Percentiles rank a stretch among this genome's conserved stretches.
Evolutionary conservation across 2,113 vertebrate genomes (phyloP).

Genomic region (Eurypyga helias): DNA sequence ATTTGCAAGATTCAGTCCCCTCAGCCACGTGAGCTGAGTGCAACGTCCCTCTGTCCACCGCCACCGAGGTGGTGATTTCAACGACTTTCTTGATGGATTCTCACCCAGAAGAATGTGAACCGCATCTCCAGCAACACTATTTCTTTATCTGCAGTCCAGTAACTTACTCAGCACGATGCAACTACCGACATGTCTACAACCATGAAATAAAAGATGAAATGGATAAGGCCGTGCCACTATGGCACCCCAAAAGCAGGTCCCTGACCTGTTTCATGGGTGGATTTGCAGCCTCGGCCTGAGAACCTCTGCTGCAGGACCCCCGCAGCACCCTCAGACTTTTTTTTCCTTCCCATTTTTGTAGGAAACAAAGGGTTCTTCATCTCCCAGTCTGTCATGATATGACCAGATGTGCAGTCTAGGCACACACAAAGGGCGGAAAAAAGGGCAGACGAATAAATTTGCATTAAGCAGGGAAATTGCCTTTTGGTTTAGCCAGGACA

Average conservation of each 20-base stretch:
- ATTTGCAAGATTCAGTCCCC: neutral
- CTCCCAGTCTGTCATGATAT: neutral
- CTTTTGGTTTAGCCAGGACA: neutral
- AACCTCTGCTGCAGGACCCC: neutral
- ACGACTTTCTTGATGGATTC: neutral
- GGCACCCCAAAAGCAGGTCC: neutral
- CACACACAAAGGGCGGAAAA: neutral
- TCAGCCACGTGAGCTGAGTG: neutral
- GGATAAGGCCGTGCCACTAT: neutral
- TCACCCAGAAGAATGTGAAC: neutral
- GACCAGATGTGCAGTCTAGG: conserved; percentile 27
- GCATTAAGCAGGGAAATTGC: conserved; percentile 22
- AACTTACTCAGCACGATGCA: neutral
- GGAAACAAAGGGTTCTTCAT: conserved; percentile 27
- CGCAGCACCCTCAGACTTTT: neutral
- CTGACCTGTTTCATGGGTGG: neutral
- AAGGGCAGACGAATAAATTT: conserved; percentile 50
- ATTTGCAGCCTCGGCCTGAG: neutral
- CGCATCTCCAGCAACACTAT: neutral
- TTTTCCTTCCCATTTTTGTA: neutral
- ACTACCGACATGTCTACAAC: neutral
- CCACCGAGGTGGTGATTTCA: neutral
- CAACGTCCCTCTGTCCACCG: neutral
- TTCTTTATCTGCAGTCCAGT: neutral
- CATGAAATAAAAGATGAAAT: neutral